Percentiles rank a stretch among this genome's conserved stretches.
Evolutionary conservation across 2,113 vertebrate species (phyloP).

Genomic region (Tragelaphus buxtoni): DNA sequence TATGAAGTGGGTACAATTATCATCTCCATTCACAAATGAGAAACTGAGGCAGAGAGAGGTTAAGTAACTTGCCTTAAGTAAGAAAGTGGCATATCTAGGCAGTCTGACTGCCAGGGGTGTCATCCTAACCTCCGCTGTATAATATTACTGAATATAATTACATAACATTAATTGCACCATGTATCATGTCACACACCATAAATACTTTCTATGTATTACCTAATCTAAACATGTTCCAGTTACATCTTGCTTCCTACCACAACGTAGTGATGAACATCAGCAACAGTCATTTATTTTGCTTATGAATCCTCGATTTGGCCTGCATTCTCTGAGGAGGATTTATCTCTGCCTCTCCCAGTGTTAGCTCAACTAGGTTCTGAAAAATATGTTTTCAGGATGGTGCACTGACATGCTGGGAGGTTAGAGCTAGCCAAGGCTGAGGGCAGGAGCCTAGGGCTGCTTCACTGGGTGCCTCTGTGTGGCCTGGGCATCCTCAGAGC

Average conservation of each 20-base stretch:
- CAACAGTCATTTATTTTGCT: constrained; percentile 2
- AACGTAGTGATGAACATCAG: not conserved
- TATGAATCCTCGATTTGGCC: not conserved
- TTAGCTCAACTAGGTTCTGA: not conserved
- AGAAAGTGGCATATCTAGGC: not conserved
- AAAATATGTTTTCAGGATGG: not conserved
- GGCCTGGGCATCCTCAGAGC: not conserved
- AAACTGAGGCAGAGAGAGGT: not conserved
- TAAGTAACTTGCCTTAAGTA: not conserved
- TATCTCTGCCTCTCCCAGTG: not conserved
- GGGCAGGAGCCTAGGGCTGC: not conserved
- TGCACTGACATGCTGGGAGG: not conserved
- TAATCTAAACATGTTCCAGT: not conserved
- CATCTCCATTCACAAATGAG: not conserved
- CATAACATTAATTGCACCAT: not conserved
- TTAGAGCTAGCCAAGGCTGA: not conserved
- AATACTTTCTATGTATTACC: not conserved
- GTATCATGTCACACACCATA: not conserved
- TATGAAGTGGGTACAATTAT: not conserved
- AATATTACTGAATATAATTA: not conserved
- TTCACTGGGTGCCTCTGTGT: not conserved
- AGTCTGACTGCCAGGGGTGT: not conserved
- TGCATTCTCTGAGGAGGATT: not conserved
- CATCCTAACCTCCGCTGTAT: not conserved
- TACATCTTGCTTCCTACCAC: not conserved